Evolutionary conservation across 1,140 invertebrate species (phyloP).

Genomic region (Laupala kohalensis): DNA sequence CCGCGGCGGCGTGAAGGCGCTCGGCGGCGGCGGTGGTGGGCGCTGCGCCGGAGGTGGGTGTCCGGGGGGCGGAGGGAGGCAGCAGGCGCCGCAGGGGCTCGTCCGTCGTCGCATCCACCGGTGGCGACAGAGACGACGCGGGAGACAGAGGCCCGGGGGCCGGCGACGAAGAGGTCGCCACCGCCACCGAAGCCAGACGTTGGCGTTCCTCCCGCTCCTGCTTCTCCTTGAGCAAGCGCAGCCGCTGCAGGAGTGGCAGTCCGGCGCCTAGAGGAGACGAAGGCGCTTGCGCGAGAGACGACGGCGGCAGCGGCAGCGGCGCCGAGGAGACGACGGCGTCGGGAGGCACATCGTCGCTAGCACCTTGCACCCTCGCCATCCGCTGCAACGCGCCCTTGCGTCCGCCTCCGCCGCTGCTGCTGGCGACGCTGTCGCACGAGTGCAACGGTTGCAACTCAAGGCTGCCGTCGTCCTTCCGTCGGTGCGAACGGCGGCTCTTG

Average conservation of each 20-base stretch:
- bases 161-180: background rate
- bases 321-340: slow-evolving; percentile 60
- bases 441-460: slow-evolving; percentile 51
- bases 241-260: slow-evolving; percentile 58
- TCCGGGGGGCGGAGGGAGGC: slow-evolving; percentile 47
- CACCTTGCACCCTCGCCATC: slow-evolving; percentile 53
- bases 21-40: slow-evolving; percentile 59
- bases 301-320: slow-evolving; percentile 27
- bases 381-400: slow-evolving; percentile 42
- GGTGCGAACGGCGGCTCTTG: slow-evolving; percentile 37
- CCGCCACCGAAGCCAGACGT: background rate
- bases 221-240: slow-evolving; percentile 71
- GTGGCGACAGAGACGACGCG: background rate
- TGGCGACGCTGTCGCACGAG: slow-evolving; percentile 16
- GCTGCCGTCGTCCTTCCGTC: slow-evolving; percentile 34
- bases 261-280: slow-evolving; percentile 53
- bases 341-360: slow-evolving; percentile 53
- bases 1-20: slow-evolving; percentile 23
- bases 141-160: background rate
- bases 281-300: slow-evolving; percentile 20
- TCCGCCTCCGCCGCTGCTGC: slow-evolving; percentile 16
- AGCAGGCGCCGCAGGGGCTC: background rate
- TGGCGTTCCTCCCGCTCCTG: slow-evolving; percentile 46
- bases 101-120: no score
- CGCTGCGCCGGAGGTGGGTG: slow-evolving; percentile 66